Percentiles rank a stretch among this genome's conserved stretches.
phyloP scores from a whole-genome alignment of 2,113 vertebrate genomes.

The Eurypyga helias region DNA sequence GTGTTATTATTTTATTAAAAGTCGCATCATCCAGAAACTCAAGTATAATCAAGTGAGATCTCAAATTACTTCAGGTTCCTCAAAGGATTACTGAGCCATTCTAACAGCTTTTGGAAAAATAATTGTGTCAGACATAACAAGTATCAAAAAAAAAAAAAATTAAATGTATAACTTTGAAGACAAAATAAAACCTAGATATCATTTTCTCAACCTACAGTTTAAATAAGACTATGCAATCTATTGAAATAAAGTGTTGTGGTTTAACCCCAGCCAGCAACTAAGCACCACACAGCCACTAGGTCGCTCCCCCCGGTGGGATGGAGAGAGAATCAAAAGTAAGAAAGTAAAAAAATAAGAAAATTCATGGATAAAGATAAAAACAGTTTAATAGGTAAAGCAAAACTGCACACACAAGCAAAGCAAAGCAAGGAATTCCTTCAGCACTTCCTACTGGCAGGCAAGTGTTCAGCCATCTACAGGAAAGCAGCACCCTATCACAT shows the following conservation, averaged over 20 bases:
- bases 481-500: too few species aligned
- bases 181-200: not conserved
- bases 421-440: too few species aligned
- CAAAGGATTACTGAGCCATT: not conserved
- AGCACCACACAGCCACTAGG: too few species aligned
- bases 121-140: not conserved
- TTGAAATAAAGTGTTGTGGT: not conserved
- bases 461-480: too few species aligned
- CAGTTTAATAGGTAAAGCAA: too few species aligned
- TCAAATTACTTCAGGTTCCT: not conserved
- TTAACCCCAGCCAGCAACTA: too few species aligned
- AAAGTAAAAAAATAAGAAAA: too few species aligned
- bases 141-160: not conserved
- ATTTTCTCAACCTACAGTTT: not conserved
- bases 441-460: too few species aligned
- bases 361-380: too few species aligned
- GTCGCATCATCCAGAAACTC: not conserved
- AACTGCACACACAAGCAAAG: too few species aligned
- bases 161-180: accelerated
- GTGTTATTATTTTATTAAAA: not conserved
- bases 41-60: not conserved
- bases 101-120: not conserved
- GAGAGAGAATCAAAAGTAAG: too few species aligned
- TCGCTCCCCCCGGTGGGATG: too few species aligned
- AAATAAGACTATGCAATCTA: not conserved